Evolutionary conservation across 2,113 vertebrate genomes (phyloP).

Genomic region (Cromileptes altivelis): DNA sequence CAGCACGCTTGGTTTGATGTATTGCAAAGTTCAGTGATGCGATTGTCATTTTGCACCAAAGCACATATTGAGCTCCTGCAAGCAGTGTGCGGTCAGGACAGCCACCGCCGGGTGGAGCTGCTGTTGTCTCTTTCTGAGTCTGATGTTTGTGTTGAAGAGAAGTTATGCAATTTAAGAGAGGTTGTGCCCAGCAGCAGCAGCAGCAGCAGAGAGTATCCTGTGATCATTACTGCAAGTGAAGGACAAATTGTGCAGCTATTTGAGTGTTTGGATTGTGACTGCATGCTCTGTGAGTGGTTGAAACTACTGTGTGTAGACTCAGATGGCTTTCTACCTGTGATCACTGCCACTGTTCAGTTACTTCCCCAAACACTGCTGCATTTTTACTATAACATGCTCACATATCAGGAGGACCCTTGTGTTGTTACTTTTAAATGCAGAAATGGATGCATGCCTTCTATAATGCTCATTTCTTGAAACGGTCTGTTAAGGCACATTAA

Average conservation of each 20-base stretch:
- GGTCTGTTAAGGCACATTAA: background rate
- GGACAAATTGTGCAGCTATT: background rate
- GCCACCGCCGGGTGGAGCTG: slow-evolving; percentile 70
- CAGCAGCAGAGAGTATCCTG: background rate
- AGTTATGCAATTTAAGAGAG: background rate
- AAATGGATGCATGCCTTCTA: background rate
- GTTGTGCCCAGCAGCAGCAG: background rate
- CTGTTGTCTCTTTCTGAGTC: slow-evolving; percentile 8
- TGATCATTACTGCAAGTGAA: slow-evolving; percentile 1
- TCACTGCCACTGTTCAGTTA: background rate
- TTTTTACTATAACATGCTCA: background rate
- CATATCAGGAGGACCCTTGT: background rate
- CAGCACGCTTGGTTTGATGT: background rate
- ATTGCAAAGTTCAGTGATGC: slow-evolving; percentile 45
- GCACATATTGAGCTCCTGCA: background rate
- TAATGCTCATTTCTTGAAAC: background rate
- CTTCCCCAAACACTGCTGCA: background rate
- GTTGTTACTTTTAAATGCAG: background rate
- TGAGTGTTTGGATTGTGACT: background rate
- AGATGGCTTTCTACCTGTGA: background rate
- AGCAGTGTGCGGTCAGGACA: background rate
- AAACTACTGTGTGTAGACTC: background rate
- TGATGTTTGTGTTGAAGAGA: background rate
- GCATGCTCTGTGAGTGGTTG: background rate
- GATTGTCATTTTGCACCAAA: slow-evolving; percentile 45